Base-by-base conservation (phyloP, 2,113 vertebrate species). In the Phrynosoma blainvillii region DNA sequence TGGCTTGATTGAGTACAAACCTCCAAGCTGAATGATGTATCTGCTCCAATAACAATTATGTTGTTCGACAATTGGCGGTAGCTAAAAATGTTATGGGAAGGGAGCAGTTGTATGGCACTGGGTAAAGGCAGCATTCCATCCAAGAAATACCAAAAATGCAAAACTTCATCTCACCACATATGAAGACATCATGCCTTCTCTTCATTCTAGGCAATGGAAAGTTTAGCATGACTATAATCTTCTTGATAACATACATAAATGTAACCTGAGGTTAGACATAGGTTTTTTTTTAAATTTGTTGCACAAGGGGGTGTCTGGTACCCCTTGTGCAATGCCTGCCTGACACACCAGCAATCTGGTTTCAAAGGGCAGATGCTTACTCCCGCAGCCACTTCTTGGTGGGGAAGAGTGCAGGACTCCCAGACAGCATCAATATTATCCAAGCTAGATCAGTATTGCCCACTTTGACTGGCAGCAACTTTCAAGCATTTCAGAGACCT, bases 1-100 rank as follows among this genome's bases (percentile, higher is more conserved):
- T 95, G 91, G 90, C 90, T 90, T 94, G 93, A 95, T 94, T 92
- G 92, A 87, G 80, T 89, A 12, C 88, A 90, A 82, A 84, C 62
- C 91, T 94, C 40, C 87, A 91, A 90, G 90, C 92, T 42, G 9
- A 65, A 52, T 71, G 5, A 82, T 66, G 56, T 92, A 88, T 32
- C 68, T 62, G 3, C 1, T 30, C 92, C 89, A 79, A 89, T 13
- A 83, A 79, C 0, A 0, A 62, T 84, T 32, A 20, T 47, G 16
- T 88, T 81, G 66, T 84, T 0, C 62, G 27, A 84, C 65, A 79
- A 3, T 59, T 75, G 78, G 88, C 65, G 88, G 78, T 0, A 0
- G 4, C 1, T 81, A 56, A 30, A 27, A 11, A 84, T 0, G 0
- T 79, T 82, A 23, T 52, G 20, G 70, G 18, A 76, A 75, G 71